These are phyloP conservation scores for Microplitis mediator DNA, from an alignment of 1,140 invertebrate genomes.

Conservation along the genomic window DNA sequence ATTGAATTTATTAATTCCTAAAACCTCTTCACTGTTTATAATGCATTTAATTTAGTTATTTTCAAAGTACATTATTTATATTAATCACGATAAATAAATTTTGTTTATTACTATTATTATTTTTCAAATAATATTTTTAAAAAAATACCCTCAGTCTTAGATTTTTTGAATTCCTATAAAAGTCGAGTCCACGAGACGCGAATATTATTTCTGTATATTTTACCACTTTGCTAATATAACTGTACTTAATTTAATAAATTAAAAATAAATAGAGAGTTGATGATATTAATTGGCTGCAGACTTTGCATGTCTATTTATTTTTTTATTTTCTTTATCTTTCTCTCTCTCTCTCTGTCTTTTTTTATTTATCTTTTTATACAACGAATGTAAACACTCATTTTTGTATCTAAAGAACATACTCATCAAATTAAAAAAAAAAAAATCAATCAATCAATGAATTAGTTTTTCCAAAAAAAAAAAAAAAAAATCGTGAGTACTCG, in stretches of 20 bases:
- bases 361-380: conserved; percentile 2
- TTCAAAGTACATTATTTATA: too few species aligned
- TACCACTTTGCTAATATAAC: not conserved
- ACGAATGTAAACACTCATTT: too few species aligned
- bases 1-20: too few species aligned
- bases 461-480: too few species aligned
- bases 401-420: too few species aligned
- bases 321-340: conserved; percentile 29
- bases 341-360: conserved; percentile 6
- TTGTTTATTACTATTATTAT: not conserved
- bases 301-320: conserved; percentile 44
- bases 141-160: not conserved
- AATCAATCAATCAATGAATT: too few species aligned
- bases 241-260: conserved; percentile 3
- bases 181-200: conserved; percentile 20
- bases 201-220: conserved; percentile 2
- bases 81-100: not conserved
- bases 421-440: too few species aligned
- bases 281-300: conserved; percentile 35
- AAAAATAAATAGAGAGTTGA: conserved; percentile 25
- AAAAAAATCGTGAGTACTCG: too few species aligned
- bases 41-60: too few species aligned
- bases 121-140: too few species aligned
- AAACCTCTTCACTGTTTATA: too few species aligned
- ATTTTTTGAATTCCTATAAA: not conserved